Conservation (phyloP, 2,113 vertebrate species). For the Rhegmatorhina hoffmannsi region DNA sequence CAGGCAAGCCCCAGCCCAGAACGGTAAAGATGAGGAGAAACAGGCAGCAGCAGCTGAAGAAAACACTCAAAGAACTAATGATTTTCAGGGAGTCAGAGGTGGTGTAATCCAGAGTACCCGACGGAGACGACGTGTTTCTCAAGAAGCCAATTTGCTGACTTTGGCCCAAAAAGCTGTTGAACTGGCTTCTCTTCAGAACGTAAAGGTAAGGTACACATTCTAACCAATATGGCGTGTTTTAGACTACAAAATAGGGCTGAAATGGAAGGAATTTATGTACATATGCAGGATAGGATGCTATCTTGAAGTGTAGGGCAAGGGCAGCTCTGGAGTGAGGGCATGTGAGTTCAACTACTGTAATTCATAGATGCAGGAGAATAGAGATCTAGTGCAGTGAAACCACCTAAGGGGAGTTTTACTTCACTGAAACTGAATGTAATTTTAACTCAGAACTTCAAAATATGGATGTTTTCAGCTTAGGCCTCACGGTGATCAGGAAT, state of each 20-base stretch:
- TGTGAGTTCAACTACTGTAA: not conserved
- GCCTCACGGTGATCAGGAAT: not conserved
- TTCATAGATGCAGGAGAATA: not conserved
- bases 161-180: conserved; percentile 95
- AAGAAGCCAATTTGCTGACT: conserved; percentile 94
- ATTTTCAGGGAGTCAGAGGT: conserved; percentile 82
- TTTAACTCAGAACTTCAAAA: not conserved
- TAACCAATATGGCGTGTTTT: not conserved
- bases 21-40: conserved; percentile 71
- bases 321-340: not conserved
- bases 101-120: conserved; percentile 92
- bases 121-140: conserved; percentile 87
- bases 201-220: conserved; percentile 65
- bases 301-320: not conserved
- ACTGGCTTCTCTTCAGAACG: conserved; percentile 86
- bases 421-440: not conserved
- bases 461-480: not conserved
- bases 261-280: not conserved
- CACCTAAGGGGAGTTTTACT: not conserved
- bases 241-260: not conserved
- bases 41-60: conserved; percentile 41
- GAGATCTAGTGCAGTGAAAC: not conserved
- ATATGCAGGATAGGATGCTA: not conserved
- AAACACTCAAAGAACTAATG: conserved; percentile 50
- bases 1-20: conserved; percentile 58